phyloP scores from a whole-genome alignment of 2,888 invertebrate species.

The Gisinianus flammeolus region DNA sequence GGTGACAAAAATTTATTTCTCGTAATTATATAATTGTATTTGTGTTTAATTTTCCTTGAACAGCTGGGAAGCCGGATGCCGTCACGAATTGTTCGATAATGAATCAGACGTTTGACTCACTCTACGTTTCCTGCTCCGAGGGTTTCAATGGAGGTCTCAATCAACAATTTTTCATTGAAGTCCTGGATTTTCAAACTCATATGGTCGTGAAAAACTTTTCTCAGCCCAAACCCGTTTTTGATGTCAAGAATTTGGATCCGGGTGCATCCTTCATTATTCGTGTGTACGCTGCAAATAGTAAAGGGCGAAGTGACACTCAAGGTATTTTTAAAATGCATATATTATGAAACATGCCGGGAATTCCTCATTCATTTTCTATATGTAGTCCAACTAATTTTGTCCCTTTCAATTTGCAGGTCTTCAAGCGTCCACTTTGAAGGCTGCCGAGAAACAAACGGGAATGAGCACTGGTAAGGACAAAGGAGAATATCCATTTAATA shows the following conservation, averaged over 20 bases:
- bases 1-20: too few species aligned
- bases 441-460: constrained; percentile 76
- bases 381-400: too few species aligned
- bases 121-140: constrained; percentile 75
- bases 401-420: too few species aligned
- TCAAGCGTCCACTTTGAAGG: constrained; percentile 74
- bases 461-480: constrained; percentile 60
- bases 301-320: constrained; percentile 73
- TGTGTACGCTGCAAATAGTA: constrained; percentile 74
- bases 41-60: background rate
- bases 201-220: constrained; percentile 61
- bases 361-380: too few species aligned
- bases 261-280: constrained; percentile 73
- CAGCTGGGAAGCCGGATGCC: constrained; percentile 76
- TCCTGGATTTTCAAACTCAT: constrained; percentile 58
- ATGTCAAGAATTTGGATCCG: constrained; percentile 71
- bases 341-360: too few species aligned
- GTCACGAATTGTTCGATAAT: constrained; percentile 75
- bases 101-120: constrained; percentile 75
- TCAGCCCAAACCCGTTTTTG: constrained; percentile 69
- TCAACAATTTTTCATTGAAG: constrained; percentile 75
- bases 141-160: constrained; percentile 78
- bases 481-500: background rate
- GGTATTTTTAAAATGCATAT: too few species aligned
- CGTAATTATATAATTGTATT: too few species aligned